phyloP scores from a whole-genome alignment of 1,140 invertebrate genomes.

The Heliconius eleuchia region DNA sequence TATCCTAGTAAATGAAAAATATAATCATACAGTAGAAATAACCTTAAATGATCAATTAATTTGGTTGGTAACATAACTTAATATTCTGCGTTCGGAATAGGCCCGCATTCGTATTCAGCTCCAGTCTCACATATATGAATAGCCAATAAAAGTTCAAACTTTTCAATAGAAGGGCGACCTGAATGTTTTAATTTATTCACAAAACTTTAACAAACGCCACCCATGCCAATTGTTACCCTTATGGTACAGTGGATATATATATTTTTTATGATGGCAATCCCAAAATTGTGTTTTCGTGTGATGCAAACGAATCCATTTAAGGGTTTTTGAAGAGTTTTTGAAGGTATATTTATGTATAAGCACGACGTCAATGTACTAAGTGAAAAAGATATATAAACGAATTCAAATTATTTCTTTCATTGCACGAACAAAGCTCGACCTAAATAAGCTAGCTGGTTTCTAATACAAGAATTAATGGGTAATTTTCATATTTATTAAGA shows the following conservation, averaged over 20 bases:
- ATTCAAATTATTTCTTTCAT: background rate
- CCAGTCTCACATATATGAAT: background rate
- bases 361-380: background rate
- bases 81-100: conserved; percentile 4
- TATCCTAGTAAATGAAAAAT: background rate
- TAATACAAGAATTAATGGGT: background rate
- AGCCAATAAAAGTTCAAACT: conserved; percentile 32
- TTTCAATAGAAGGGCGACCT: conserved; percentile 26
- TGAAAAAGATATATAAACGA: background rate
- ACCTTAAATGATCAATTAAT: background rate
- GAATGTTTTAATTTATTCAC: conserved; percentile 29
- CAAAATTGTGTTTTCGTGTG: too few relatives aligned
- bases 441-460: background rate
- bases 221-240: background rate
- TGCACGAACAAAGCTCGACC: conserved; percentile 5
- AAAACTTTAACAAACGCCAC: background rate
- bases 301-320: too few relatives aligned
- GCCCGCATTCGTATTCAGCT: background rate
- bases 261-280: too few relatives aligned
- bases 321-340: too few relatives aligned
- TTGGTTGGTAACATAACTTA: background rate
- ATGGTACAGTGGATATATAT: background rate
- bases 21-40: background rate
- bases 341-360: too few relatives aligned
- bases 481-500: conserved; percentile 12